phyloP scores from a whole-genome alignment of 2,113 vertebrate genomes.

The Perca flavescens region DNA sequence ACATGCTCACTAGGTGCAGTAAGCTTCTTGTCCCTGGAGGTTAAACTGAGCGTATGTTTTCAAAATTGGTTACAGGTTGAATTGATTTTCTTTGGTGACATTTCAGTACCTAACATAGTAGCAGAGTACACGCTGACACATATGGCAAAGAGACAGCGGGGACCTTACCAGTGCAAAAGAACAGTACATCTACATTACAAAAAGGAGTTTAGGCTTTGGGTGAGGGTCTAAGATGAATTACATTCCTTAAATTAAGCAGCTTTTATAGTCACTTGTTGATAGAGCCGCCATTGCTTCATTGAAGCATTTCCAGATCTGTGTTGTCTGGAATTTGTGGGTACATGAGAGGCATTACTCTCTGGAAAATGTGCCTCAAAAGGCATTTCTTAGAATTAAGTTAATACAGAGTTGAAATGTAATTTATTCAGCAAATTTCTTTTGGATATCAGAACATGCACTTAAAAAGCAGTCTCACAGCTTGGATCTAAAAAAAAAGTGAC shows the following conservation, averaged over 20 bases:
- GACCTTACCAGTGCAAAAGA: neutral
- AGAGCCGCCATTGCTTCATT: neutral
- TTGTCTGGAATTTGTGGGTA: constrained; percentile 13
- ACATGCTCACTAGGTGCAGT: constrained; percentile 7
- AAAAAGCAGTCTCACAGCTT: constrained; percentile 37
- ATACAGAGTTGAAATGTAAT: constrained; percentile 43
- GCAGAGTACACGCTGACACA: neutral
- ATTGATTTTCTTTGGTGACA: constrained; percentile 1
- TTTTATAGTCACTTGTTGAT: constrained; percentile 46
- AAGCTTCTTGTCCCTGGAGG: constrained; percentile 8
- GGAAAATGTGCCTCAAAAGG: constrained; percentile 37
- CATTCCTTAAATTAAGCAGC: neutral
- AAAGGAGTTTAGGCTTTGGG: neutral
- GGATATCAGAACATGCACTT: constrained; percentile 41
- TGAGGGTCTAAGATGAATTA: neutral
- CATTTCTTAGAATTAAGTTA: constrained; percentile 42
- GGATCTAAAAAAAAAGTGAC: constrained; percentile 40
- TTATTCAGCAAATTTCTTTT: constrained; percentile 37
- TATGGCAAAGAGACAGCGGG: neutral
- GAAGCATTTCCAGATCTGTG: constrained; percentile 24
- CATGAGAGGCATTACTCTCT: constrained; percentile 16
- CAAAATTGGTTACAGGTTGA: constrained; percentile 11
- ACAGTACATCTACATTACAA: neutral
- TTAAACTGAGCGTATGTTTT: constrained; percentile 35
- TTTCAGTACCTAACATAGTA: constrained; percentile 10